Evolutionary conservation across 2,797 vertebrate species (phyloP).

Genomic region (Pipistrellus kuhlii): DNA sequence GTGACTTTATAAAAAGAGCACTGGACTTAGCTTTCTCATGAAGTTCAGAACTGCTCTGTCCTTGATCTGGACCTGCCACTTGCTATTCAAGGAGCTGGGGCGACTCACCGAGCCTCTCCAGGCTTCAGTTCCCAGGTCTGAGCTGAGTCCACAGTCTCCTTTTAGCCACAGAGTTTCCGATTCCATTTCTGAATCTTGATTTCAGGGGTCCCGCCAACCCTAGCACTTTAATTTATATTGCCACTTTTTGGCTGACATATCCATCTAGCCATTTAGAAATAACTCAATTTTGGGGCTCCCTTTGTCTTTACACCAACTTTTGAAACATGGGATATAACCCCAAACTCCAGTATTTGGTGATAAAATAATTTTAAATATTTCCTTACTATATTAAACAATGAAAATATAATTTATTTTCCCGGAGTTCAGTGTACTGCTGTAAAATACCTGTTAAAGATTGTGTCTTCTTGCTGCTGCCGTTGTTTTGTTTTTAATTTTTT

Average conservation of each 20-base stretch:
- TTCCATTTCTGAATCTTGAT: neutral
- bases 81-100: neutral
- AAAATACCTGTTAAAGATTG: neutral
- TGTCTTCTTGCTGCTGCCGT: neutral
- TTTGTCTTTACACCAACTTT: slow-evolving; percentile 14
- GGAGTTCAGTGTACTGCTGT: neutral
- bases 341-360: neutral
- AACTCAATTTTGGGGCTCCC: neutral
- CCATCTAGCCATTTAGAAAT: neutral
- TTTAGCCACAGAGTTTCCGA: neutral
- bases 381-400: neutral
- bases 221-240: neutral
- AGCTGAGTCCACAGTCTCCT: neutral
- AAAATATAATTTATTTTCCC: slow-evolving; percentile 43
- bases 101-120: neutral
- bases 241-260: neutral
- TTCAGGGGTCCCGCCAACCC: neutral
- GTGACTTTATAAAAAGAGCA: neutral
- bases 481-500: neutral
- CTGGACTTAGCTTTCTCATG: neutral
- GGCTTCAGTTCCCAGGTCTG: neutral
- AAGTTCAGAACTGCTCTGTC: neutral
- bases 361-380: neutral
- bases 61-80: neutral
- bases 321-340: neutral